Base-by-base conservation (phyloP, 2,113 vertebrate genomes). In the Antechinus flavipes region DNA sequence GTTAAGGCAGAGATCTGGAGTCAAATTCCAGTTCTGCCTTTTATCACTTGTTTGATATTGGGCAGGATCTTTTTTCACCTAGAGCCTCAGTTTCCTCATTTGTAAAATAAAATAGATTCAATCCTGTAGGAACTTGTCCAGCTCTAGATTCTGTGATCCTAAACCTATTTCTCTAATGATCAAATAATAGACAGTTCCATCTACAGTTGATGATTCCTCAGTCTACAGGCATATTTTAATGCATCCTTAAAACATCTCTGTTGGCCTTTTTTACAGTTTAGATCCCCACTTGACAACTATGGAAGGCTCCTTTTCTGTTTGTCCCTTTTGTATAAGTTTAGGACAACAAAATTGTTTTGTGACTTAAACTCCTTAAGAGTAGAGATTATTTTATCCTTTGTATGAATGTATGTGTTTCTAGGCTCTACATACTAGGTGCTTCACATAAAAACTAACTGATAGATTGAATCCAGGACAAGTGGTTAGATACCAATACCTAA, bases 401-500 rank as follows among this genome's bases (percentile, higher is more conserved):
- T 61, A 9, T 61, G 56, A 58, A 61, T 61, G 2, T 30, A 30
- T 27, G 27, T 61, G 26, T 55, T 84, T 54, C 46, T 12, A 89
- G 89, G 76, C 91, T 11, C 50, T 52, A 61, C 2, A 95, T 89
- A 23, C 22, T 35, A 55, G 24, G 26, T 56, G 9, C 7, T 35
- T 53, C 56, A 91, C 56, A 91, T 92, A 25, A 89, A 94, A 95
- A 54, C 58, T 61, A 12, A 61, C 11, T 54, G 27, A 91, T 92
- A 35, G 54, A 54, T 95, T 95, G 93, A 96, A 76, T 76, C 12
- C 47, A 95, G 94, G 76, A 54, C 53, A 95, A 47, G 4, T 90
- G 52, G 46, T 94, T 58, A 53, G 1, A n/a, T 94, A 94, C 89
- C 90, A 23, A 26, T 94, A 90, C 90, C 93, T 46, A 12, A 42